Conservation (phyloP, 1,140 invertebrate species). For the Rhopalosiphum maidis region DNA sequence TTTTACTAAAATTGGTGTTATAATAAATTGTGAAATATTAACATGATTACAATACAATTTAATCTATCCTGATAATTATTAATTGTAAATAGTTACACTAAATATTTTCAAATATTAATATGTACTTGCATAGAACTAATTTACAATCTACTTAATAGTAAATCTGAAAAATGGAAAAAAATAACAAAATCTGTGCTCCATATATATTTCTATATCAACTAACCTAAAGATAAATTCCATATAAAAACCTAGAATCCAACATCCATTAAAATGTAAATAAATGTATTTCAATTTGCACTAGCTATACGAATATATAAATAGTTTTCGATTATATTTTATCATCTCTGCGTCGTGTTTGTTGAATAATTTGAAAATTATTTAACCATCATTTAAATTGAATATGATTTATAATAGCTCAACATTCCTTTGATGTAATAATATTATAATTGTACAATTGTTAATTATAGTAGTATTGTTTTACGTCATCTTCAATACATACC, state of each 20-base stretch:
- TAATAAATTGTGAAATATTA: not conserved
- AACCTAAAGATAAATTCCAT: not conserved
- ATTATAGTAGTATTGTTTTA: constrained; percentile 9
- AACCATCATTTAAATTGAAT: not conserved
- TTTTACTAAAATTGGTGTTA: not conserved
- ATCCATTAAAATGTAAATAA: not conserved
- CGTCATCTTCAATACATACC: not conserved
- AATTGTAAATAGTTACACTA: not conserved
- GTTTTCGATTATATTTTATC: not conserved
- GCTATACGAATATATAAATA: not conserved
- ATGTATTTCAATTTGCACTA: not conserved
- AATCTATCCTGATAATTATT: not conserved
- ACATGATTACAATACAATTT: not conserved
- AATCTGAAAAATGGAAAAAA: not conserved
- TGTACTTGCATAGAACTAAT: not conserved
- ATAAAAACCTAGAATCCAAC: not conserved
- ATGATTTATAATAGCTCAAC: not conserved
- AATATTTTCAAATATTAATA: not conserved
- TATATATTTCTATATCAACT: not conserved
- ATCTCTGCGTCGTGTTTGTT: not conserved
- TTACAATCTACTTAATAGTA: not conserved
- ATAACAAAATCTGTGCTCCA: not conserved
- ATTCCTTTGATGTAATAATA: not conserved
- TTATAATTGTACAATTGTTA: not conserved
- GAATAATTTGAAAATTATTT: not conserved